Evolutionary conservation across 2,113 vertebrate genomes (phyloP).

Genomic region (Xenopus tropicalis): UCB_Xtro_10.0 CM004451.2:26422001-26422500

Average conservation of each 20-base stretch:
- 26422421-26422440: background rate
- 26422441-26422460: background rate
- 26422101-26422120: background rate
- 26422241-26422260: background rate
- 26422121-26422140: background rate
- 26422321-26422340: conserved; percentile 31
- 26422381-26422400: conserved; percentile 32
- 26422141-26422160: background rate
- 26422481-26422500: too few species aligned
- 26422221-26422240: background rate
- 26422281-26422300: conserved; percentile 14
- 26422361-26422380: conserved; percentile 22
- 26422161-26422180: background rate
- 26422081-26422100: background rate
- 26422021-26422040: too few species aligned
- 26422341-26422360: conserved; percentile 37
- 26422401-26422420: conserved; percentile 33
- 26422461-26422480: too few species aligned
- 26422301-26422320: conserved; percentile 22
- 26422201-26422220: background rate
- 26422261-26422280: background rate
- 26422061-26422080: background rate
- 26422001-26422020: too few species aligned
- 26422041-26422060: too few species aligned
- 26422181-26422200: background rate